These are phyloP conservation scores for Spongilla lacustris DNA, from an alignment of 37 sponge, comb jelly and placozoan genomes.

Conservation along the genomic window DNA sequence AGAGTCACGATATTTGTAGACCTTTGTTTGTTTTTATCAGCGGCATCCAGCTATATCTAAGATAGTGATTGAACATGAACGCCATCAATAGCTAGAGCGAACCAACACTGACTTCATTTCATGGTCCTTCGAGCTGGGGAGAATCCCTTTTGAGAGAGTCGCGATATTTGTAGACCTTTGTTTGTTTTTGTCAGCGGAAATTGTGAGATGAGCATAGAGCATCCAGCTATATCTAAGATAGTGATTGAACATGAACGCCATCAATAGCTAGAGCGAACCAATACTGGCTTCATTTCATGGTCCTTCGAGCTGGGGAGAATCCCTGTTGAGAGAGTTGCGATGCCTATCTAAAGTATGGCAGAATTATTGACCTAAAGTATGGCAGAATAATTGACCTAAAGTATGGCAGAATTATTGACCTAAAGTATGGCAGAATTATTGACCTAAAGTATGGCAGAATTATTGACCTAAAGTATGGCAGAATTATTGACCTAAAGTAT, in stretches of 20 bases:
- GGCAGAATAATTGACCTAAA: too few species aligned
- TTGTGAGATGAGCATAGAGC: too few species aligned
- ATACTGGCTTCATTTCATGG: conserved; percentile 21
- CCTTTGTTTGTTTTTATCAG: too few species aligned
- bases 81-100: conserved; percentile 2
- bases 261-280: conserved; percentile 2
- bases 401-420: not conserved
- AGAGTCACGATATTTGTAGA: too few species aligned
- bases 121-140: conserved; percentile 53
- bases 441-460: not conserved
- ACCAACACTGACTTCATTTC: conserved; percentile 7
- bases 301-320: conserved; percentile 37
- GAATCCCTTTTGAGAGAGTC: not conserved
- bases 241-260: too few species aligned
- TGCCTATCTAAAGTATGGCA: not conserved
- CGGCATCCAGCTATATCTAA: too few species aligned
- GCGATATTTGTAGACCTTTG: not conserved
- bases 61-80: too few species aligned
- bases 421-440: not conserved
- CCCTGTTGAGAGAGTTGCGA: not conserved
- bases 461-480: not conserved
- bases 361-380: conserved; percentile 1
- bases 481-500: not conserved
- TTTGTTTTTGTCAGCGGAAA: too few species aligned
- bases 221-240: too few species aligned